Conservation (phyloP, 2,113 vertebrate species). For the Lanius collurio region DNA sequence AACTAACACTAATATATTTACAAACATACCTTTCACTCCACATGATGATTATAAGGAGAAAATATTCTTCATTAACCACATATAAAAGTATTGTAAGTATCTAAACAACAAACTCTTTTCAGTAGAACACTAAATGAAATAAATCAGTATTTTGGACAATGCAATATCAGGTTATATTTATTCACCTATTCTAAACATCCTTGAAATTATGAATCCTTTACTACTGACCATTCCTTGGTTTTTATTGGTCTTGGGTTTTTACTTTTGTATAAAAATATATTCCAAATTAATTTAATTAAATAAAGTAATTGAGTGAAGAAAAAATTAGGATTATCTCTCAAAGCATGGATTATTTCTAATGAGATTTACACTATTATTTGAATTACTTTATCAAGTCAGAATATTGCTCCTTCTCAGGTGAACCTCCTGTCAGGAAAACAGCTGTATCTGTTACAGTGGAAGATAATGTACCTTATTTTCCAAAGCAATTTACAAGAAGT, state of each 20-base stretch:
- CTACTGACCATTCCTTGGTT: not conserved
- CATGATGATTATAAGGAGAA: not conserved
- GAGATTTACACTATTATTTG: not conserved
- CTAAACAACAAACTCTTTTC: not conserved
- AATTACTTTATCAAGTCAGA: not conserved
- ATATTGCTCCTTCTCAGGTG: not conserved
- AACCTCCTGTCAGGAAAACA: not conserved
- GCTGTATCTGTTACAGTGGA: not conserved
- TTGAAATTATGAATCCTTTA: not conserved
- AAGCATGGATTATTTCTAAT: not conserved
- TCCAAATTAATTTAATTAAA: constrained; percentile 38
- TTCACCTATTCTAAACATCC: not conserved
- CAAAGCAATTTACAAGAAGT: not conserved
- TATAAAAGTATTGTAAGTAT: not conserved
- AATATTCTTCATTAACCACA: not conserved
- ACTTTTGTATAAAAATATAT: not conserved
- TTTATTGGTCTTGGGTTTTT: fast-evolving
- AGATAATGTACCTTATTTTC: not conserved
- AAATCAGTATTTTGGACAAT: not conserved
- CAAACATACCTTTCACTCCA: not conserved
- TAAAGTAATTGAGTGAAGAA: not conserved
- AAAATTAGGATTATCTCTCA: constrained; percentile 12
- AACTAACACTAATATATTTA: not conserved
- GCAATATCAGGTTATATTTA: not conserved
- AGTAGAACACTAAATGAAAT: not conserved